These are phyloP conservation scores for Pogoniulus pusillus DNA, from an alignment of 2,797 vertebrate genomes.

Conservation along the genomic window DNA sequence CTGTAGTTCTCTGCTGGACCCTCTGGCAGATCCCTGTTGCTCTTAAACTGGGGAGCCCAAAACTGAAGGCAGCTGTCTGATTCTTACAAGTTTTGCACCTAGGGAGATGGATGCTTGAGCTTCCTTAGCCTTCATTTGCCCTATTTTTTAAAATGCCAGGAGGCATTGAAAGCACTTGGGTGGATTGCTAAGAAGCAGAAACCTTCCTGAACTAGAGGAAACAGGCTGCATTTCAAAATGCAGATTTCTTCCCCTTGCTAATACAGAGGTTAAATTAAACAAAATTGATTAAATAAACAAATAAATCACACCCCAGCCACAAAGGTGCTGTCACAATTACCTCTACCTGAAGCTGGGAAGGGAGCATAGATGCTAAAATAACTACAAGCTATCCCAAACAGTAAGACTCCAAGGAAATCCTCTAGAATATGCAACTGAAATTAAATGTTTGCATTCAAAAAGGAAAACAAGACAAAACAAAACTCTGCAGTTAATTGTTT, in stretches of 20 bases:
- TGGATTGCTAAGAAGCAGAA: neutral
- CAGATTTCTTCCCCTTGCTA: neutral
- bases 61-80: too few relatives aligned
- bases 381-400: neutral
- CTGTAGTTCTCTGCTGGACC: too few relatives aligned
- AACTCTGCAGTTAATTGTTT: conserved; percentile 40
- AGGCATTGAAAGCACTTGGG: neutral
- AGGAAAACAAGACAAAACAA: conserved; percentile 48
- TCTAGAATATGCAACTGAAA: neutral
- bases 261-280: neutral
- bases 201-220: neutral
- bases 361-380: neutral
- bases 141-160: neutral
- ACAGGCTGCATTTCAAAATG: neutral
- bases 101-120: neutral
- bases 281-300: too few relatives aligned
- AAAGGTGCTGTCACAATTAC: neutral
- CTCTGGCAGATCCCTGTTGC: too few relatives aligned
- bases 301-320: neutral
- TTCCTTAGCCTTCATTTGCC: neutral
- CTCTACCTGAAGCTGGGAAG: neutral
- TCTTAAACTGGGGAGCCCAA: too few relatives aligned
- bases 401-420: neutral
- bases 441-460: conserved; percentile 27
- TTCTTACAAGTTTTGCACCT: neutral